These are phyloP conservation scores for Drosophila dunni DNA, from an alignment of 1,140 invertebrate species.

Conservation along the genomic window DNA sequence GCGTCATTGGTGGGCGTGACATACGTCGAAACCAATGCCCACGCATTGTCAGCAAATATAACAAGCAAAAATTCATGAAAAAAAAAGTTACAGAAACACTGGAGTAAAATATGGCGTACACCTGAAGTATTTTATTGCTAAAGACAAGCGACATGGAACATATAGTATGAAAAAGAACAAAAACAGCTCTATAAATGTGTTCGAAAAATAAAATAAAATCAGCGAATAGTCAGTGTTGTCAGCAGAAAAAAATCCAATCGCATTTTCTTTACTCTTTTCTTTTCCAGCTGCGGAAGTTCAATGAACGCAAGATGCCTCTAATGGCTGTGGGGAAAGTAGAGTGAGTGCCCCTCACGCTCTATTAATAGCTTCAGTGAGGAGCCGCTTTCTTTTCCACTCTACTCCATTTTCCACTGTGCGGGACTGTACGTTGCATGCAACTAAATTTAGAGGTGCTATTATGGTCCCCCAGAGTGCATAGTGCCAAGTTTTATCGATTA, in stretches of 20 bases:
- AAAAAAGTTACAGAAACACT: conserved; percentile 19
- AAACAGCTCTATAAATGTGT: conserved; percentile 49
- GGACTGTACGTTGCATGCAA: conserved; percentile 56
- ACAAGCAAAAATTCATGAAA: conserved; percentile 33
- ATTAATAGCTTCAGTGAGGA: conserved; percentile 45
- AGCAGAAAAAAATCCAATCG: conserved; percentile 37
- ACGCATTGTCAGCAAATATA: conserved; percentile 44
- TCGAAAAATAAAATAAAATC: conserved; percentile 67
- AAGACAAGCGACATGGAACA: conserved; percentile 34
- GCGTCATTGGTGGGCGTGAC: conserved; percentile 14
- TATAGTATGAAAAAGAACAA: conserved; percentile 22
- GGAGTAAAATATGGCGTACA: conserved; percentile 24
- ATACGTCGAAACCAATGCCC: conserved; percentile 63
- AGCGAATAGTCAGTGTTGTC: conserved; percentile 60
- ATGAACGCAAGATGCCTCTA: conserved; percentile 32
- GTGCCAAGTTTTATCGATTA: conserved; percentile 34
- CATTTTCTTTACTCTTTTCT: conserved; percentile 33
- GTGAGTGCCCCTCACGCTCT: conserved; percentile 35
- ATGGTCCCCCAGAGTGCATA: conserved; percentile 5
- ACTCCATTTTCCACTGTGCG: conserved; percentile 19
- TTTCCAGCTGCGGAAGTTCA: conserved; percentile 50
- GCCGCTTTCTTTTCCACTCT: conserved; percentile 53
- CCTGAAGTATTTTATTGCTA: conserved; percentile 65
- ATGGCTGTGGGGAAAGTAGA: conserved; percentile 53
- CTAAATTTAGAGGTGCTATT: conserved; percentile 22